These are phyloP conservation scores for Taxidea taxus DNA, from an alignment of 2,113 vertebrate genomes.

Conservation along the genomic window DNA sequence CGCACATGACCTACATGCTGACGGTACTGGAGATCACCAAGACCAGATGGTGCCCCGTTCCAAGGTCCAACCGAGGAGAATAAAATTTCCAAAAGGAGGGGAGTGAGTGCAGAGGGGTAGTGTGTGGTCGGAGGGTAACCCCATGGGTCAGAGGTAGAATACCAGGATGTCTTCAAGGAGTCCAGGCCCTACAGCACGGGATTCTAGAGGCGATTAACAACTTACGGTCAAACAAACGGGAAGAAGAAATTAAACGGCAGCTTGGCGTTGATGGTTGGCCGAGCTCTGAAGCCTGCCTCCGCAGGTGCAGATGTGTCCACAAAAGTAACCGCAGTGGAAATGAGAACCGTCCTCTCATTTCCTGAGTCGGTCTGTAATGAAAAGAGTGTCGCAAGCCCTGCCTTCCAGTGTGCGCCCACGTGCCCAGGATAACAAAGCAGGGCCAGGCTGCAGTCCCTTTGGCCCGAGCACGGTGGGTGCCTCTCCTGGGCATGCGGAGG, in stretches of 20 bases:
- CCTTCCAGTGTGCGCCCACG: neutral
- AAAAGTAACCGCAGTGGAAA: conserved; percentile 88
- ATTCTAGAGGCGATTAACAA: neutral
- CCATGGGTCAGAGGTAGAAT: neutral
- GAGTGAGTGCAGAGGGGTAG: neutral
- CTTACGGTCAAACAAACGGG: conserved; percentile 88
- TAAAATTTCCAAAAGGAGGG: neutral
- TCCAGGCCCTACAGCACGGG: neutral
- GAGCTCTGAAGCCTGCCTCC: conserved; percentile 88
- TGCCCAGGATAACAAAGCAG: neutral
- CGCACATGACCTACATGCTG: neutral
- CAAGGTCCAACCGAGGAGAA: neutral
- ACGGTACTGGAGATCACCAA: neutral
- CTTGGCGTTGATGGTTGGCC: conserved; percentile 89
- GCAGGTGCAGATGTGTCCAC: conserved; percentile 88
- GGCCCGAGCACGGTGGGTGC: rapidly evolving
- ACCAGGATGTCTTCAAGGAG: neutral
- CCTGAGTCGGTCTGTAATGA: conserved; percentile 74
- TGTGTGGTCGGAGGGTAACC: neutral
- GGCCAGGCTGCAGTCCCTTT: neutral
- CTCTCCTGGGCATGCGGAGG: rapidly evolving
- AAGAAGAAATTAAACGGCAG: conserved; percentile 95
- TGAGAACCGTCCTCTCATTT: conserved; percentile 73
- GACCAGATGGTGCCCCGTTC: neutral
- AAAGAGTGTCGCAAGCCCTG: neutral